Evolutionary conservation across 2,888 invertebrate genomes (phyloP), one percentile per base, ranked within the genome.

Genomic region (Itoplectis maculator): DNA sequence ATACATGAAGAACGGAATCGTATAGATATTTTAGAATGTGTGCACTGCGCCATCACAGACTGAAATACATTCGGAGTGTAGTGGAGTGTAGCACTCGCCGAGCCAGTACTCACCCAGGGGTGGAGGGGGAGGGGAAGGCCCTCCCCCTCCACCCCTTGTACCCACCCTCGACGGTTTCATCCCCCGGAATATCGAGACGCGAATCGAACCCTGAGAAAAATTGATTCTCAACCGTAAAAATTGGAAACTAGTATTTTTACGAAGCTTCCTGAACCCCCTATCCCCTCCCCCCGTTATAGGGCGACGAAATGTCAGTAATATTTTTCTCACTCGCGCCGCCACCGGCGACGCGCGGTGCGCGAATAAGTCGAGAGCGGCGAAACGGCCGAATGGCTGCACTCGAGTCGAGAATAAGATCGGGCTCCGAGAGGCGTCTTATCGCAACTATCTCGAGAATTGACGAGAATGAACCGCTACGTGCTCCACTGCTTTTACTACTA

Each of bases 221-320:
- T 56, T 59, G 59, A 70, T 59, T 42, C 29, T 15, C n/a, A 59
- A 70, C 15, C 29, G 42, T 70, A 54, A 70, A 56, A 42, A 56
- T 70, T 18, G 15, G 9, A 70, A 59, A 45, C 9, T 6, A 42
- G 7, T 45, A 70, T 70, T 70, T 37, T 37, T 37, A 51, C 51
- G 45, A 45, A 45, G 61, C 40, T 47, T 5, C 29, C 29, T 2
- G 29, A n/a, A n/a, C n/a, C n/a, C n/a, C n/a, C n/a, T n/a, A n/a
- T n/a, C n/a, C n/a, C n/a, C n/a, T n/a, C n/a, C 37, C 37, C 61
- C 9, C 18, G 61, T 37, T 61, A 37, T 8, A 37, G 18, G 15
- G 15, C 18, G 40, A 37, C 37, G 15, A 61, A 61, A 61, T 9
- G 15, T 61, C 37, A 40, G 15, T 61, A 18, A 37, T 37, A 61